Evolutionary conservation across 2,797 vertebrate genomes (phyloP).

Genomic region (Lates japonicus): DNA sequence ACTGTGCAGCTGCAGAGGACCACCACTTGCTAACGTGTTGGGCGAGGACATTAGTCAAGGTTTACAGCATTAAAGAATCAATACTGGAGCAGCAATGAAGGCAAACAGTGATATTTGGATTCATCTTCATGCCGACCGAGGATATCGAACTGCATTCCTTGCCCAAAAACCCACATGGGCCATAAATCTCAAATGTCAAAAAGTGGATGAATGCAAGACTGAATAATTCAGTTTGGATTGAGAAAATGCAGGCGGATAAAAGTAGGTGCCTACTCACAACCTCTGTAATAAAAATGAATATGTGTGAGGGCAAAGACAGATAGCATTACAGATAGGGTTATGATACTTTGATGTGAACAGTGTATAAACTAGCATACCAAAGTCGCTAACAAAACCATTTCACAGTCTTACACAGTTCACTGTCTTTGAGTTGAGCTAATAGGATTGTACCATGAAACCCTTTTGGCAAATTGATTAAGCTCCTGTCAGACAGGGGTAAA

Average conservation of each 20-base stretch:
- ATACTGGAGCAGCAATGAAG: slow-evolving; percentile 75
- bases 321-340: slow-evolving; percentile 46
- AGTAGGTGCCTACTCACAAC: slow-evolving; percentile 33
- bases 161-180: slow-evolving; percentile 68
- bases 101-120: slow-evolving; percentile 81
- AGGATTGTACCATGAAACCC: slow-evolving; percentile 61
- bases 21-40: slow-evolving; percentile 66
- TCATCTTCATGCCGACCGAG: slow-evolving; percentile 74
- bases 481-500: slow-evolving; percentile 60
- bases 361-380: slow-evolving; percentile 37
- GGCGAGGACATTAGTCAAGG: slow-evolving; percentile 83
- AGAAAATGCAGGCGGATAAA: slow-evolving; percentile 55
- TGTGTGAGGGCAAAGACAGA: slow-evolving; percentile 41
- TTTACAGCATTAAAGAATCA: slow-evolving; percentile 81
- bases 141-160: slow-evolving; percentile 76
- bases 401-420: slow-evolving; percentile 44
- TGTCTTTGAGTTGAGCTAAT: slow-evolving; percentile 66
- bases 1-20: slow-evolving; percentile 60
- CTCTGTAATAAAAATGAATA: slow-evolving; percentile 43
- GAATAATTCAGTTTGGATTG: slow-evolving; percentile 76
- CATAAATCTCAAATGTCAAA: slow-evolving; percentile 80
- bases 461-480: slow-evolving; percentile 68
- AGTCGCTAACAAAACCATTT: slow-evolving; percentile 56
- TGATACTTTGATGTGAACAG: slow-evolving; percentile 52
- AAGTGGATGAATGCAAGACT: slow-evolving; percentile 68